Conservation (phyloP, 2,113 vertebrate species). For the Paracyprichromis sp. region DNA sequence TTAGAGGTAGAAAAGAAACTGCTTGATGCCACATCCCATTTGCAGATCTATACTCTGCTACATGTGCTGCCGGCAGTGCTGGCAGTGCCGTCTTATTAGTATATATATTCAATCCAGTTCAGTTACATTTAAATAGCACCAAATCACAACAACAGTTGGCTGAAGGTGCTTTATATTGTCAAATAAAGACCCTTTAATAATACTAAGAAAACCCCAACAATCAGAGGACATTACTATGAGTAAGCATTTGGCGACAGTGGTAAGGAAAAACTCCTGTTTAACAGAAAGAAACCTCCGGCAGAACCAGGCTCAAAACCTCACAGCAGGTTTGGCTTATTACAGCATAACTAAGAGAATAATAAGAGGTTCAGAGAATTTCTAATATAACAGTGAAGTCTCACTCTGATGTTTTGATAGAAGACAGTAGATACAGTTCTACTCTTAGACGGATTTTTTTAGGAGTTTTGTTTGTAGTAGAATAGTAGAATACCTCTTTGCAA, state of each 20-base stretch:
- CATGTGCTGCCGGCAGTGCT: rapidly evolving
- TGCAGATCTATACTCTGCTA: neutral
- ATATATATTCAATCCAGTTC: neutral
- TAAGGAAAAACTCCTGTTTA: neutral
- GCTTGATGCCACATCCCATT: neutral
- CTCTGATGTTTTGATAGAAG: neutral
- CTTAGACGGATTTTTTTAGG: neutral
- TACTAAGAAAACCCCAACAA: neutral
- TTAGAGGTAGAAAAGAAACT: rapidly evolving
- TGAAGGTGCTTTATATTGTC: neutral
- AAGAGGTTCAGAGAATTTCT: neutral
- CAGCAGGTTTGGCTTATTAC: neutral
- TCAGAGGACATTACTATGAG: neutral
- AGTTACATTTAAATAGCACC: neutral
- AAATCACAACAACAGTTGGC: neutral
- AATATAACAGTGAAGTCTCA: neutral
- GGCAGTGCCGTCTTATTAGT: neutral
- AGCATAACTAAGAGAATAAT: neutral
- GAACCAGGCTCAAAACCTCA: neutral
- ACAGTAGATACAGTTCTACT: neutral
- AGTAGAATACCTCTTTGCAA: neutral
- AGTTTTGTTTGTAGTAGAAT: neutral
- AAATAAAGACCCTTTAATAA: neutral
- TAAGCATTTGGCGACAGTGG: neutral
- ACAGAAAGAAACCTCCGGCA: neutral